Percentiles rank a stretch among this genome's conserved stretches.
Evolutionary conservation across 2,888 invertebrate species (phyloP).

Genomic region (Podabrus alpinus): DNA sequence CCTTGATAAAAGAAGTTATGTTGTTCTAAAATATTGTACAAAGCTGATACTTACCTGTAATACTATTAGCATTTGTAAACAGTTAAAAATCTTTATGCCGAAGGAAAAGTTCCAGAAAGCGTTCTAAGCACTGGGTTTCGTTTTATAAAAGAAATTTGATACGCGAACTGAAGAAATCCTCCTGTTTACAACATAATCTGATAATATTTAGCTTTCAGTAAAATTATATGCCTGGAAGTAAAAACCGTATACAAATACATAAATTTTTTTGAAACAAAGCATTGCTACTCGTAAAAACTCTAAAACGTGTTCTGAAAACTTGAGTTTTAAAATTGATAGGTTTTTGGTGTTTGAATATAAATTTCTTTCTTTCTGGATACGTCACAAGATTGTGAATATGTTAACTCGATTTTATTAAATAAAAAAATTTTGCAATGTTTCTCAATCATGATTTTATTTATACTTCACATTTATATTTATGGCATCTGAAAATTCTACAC

Average conservation of each 20-base stretch:
- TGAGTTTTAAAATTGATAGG: constrained; percentile 1
- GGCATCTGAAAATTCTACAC: neutral
- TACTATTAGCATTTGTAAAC: neutral
- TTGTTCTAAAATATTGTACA: neutral
- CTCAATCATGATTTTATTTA: neutral
- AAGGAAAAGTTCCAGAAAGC: neutral
- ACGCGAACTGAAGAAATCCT: neutral
- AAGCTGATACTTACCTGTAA: neutral
- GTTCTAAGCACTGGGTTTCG: neutral
- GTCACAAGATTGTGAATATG: neutral
- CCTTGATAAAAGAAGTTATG: neutral
- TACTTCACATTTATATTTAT: neutral
- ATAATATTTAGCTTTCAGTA: neutral
- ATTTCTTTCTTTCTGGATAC: neutral
- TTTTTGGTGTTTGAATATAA: constrained; percentile 2
- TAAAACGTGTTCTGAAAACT: constrained; percentile 6
- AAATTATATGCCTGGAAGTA: neutral
- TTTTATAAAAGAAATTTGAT: neutral
- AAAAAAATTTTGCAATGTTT: neutral
- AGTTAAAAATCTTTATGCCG: neutral
- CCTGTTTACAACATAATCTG: neutral
- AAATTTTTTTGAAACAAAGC: constrained; percentile 12
- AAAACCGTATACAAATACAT: neutral
- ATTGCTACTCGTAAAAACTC: constrained; percentile 6
- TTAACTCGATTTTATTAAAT: neutral